Evolutionary conservation across 2,888 invertebrate species (phyloP), one percentile per base, ranked within the genome.

Genomic region (Amphipyra berbera): DNA sequence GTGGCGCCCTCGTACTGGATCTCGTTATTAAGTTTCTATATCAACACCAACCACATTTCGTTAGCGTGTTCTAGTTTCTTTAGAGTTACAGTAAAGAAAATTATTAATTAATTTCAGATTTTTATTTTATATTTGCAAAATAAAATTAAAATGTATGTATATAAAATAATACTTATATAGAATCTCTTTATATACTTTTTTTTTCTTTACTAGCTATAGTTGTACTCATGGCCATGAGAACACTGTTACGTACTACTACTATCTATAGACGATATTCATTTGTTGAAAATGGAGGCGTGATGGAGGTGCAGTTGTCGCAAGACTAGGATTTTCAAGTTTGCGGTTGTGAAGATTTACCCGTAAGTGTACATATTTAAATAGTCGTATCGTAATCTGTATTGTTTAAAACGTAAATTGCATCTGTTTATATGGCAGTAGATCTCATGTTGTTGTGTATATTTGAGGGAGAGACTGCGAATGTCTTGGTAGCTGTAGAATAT

Each of bases 211-310:
- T 52, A 77, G 62, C 77, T 83, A 79, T 78, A 66, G 78, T 68
- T 62, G 52, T 69, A 64, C 56, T 59, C 62, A 80, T 75, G 78
- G 73, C 76, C 80, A 79, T 73, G 78, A 61, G 60, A 57, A 69
- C 65, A 68, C 57, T 76, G 81, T 85, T 88, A 87, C 87, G 81
- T 85, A 73, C 83, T 87, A 83, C 73, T 85, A 73, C 83, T 87
- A 83, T 74, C 21, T 87, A 83, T 74, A 71, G 72, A 60, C 81
- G 85, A 81, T 89, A 90, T 91, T 94, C 94, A 94, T 93, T 94
- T 94, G 93, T 94, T 91, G 92, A 91, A 94, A 92, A 94, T 95
- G 94, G 93, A 90, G 91, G 90, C 90, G 91, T 93, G 92, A 94
- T 91, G 90, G 90, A 86, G 83, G 88, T 86, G 87, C 88, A 86